A percentile compares a stretch with the other conserved stretches of the same genome.
These are phyloP conservation scores for Parthenolecanium corni DNA, from an alignment of 2,888 invertebrate genomes.

Conservation along the genomic window DNA sequence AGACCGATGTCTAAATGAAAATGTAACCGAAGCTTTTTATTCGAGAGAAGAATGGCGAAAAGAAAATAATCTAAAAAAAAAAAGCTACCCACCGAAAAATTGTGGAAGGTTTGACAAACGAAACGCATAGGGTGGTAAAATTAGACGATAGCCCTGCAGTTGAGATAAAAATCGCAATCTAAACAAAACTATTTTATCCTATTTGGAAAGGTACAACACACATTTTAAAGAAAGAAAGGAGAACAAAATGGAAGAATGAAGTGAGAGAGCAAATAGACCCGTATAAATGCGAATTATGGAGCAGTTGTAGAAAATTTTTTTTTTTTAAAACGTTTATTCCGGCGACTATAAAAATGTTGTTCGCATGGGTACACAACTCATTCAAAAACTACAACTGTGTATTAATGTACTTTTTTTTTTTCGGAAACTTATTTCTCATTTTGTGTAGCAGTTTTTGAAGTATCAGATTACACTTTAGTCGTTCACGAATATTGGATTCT, in stretches of 20 bases:
- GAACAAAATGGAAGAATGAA: neutral
- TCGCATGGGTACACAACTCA: slow-evolving; percentile 17
- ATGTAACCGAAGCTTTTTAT: too few relatives aligned
- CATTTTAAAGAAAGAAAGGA: slow-evolving; percentile 10
- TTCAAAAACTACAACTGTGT: neutral
- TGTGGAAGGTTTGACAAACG: too few relatives aligned
- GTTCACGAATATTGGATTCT: too few relatives aligned
- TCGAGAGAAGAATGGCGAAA: too few relatives aligned
- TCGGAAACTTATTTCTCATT: neutral
- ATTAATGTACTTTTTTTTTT: slow-evolving; percentile 5
- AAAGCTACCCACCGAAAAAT: too few relatives aligned
- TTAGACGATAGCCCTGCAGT: slow-evolving; percentile 24
- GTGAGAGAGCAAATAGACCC: slow-evolving; percentile 7
- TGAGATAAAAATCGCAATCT: slow-evolving; percentile 24
- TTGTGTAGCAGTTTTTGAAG: slow-evolving; percentile 14
- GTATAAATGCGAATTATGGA: too few relatives aligned
- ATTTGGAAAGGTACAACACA: slow-evolving; percentile 1
- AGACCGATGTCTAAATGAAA: too few relatives aligned
- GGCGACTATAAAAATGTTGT: slow-evolving; percentile 23
- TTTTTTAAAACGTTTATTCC: too few relatives aligned
- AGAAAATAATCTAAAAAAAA: too few relatives aligned
- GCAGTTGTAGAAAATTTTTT: slow-evolving; percentile 9
- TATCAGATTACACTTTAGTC: slow-evolving; percentile 21
- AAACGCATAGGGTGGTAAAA: slow-evolving; percentile 23
- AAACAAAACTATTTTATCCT: slow-evolving; percentile 24